These are phyloP conservation scores for Strigops habroptila DNA, from an alignment of 2,113 vertebrate genomes.

Conservation along the genomic window DNA sequence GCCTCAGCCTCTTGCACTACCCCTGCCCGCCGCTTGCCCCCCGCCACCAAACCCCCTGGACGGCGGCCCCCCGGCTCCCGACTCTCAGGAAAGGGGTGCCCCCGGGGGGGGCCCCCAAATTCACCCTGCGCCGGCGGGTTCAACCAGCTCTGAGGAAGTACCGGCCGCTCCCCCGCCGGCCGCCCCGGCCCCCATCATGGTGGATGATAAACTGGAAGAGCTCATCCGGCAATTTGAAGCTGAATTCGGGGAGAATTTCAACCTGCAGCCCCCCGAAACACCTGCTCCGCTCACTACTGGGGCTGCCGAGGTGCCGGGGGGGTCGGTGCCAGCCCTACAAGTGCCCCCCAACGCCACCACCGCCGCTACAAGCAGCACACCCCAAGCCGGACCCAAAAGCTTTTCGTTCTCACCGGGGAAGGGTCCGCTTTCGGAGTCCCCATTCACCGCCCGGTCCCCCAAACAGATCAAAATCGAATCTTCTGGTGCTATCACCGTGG, in stretches of 20 bases:
- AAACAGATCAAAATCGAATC: conserved; percentile 95
- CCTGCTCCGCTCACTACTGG: conserved; percentile 37
- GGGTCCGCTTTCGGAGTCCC: conserved; percentile 24
- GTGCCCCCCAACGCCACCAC: background rate
- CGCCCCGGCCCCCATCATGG: conserved; percentile 51
- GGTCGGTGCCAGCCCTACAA: background rate
- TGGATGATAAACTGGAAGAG: conserved; percentile 93
- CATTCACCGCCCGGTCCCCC: conserved; percentile 71
- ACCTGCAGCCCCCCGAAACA: conserved; percentile 33
- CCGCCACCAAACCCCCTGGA: conserved; percentile 70
- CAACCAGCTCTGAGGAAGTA: background rate
- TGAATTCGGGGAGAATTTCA: conserved; percentile 87
- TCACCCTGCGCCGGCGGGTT: background rate
- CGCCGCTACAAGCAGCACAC: background rate
- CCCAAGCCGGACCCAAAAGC: background rate
- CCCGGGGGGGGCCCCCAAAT: conserved; percentile 50
- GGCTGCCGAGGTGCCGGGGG: background rate
- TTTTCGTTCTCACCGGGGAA: background rate
- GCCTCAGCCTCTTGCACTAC: conserved; percentile 62
- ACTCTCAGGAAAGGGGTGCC: conserved; percentile 91
- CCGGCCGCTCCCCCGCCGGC: background rate
- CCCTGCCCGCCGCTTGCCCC: conserved; percentile 53
- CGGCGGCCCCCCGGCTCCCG: conserved; percentile 68
- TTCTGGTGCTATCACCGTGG: conserved; percentile 89
- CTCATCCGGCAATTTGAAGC: conserved; percentile 95